These are phyloP conservation scores for Dallia pectoralis DNA, from an alignment of 2,797 vertebrate genomes.

Conservation along the genomic window DNA sequence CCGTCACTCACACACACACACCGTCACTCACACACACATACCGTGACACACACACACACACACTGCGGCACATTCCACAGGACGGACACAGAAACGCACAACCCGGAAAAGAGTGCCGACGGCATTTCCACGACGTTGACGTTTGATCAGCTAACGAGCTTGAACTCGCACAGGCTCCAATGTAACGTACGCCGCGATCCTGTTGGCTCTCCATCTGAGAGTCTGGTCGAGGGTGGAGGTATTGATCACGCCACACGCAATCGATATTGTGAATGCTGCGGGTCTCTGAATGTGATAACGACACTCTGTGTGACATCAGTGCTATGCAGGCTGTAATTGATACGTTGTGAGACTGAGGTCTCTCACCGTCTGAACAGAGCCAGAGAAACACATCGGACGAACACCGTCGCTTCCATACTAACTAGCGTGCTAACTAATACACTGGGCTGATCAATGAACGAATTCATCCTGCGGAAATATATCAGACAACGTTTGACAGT, in stretches of 20 bases:
- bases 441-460: neutral
- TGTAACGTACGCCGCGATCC: conserved; percentile 39
- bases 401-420: neutral
- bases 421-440: neutral
- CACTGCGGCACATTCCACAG: conserved; percentile 19
- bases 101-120: conserved; percentile 6
- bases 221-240: conserved; percentile 60
- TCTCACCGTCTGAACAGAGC: neutral
- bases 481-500: neutral
- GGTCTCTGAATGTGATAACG: conserved; percentile 79
- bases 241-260: conserved; percentile 78
- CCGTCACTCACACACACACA: neutral
- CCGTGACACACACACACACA: conserved; percentile 15
- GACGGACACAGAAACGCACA: neutral
- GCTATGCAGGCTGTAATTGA: conserved; percentile 76
- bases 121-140: conserved; percentile 30
- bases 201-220: conserved; percentile 70
- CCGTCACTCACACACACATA: conserved; percentile 24
- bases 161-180: conserved; percentile 54
- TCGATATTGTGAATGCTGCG: conserved; percentile 78
- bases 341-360: conserved; percentile 54
- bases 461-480: neutral
- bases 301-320: conserved; percentile 75
- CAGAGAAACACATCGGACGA: neutral
- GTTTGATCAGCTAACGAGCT: conserved; percentile 52